phyloP scores from a whole-genome alignment of 2,113 vertebrate species.

The Castor canadensis region DNA sequence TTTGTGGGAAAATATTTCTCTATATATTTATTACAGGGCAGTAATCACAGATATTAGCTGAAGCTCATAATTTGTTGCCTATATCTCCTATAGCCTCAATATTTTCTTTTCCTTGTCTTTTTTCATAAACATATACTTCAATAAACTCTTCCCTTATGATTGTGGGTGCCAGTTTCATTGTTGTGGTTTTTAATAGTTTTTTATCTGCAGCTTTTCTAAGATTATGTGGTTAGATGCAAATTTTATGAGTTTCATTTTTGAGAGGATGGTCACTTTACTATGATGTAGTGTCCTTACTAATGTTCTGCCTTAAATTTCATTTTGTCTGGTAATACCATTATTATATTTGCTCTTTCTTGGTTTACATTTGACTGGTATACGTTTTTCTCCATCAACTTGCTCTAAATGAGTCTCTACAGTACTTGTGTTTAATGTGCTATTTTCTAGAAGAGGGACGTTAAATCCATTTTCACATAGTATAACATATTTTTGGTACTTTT shows the following conservation, averaged over 20 bases:
- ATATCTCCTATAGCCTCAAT: background rate
- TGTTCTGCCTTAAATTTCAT: background rate
- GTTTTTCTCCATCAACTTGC: background rate
- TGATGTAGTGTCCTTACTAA: background rate
- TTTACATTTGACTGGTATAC: background rate
- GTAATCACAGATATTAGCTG: background rate
- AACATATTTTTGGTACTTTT: background rate
- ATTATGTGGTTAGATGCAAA: background rate
- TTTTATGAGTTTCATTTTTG: background rate
- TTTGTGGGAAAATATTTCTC: background rate
- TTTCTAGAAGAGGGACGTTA: background rate
- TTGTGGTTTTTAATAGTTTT: background rate
- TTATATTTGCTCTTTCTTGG: background rate
- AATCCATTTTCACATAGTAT: background rate
- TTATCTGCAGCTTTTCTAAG: background rate
- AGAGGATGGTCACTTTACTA: background rate
- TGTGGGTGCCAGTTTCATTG: background rate
- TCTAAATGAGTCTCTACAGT: background rate
- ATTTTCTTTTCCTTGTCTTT: background rate
- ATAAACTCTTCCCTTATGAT: background rate
- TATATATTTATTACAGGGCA: background rate
- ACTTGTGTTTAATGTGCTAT: background rate
- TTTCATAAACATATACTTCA: background rate
- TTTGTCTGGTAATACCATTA: background rate
- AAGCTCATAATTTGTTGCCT: background rate